Conservation (phyloP, 2,113 vertebrate species). For the Pipa parva region DNA sequence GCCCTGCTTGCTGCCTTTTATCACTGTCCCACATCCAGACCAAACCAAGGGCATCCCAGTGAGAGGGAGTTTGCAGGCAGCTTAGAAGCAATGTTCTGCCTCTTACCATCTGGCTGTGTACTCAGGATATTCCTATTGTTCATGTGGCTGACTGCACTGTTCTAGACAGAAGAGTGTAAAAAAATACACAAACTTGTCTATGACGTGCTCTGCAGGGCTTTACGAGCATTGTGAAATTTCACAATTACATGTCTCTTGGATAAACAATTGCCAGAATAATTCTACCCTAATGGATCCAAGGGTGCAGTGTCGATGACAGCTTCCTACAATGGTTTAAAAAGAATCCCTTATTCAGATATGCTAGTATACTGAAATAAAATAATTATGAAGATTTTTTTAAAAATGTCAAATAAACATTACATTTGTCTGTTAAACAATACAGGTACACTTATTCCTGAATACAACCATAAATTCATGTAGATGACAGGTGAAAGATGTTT, state of each 20-base stretch:
- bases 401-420: too few species aligned
- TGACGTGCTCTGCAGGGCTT: slow-evolving; percentile 5
- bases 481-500: too few species aligned
- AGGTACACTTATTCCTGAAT: too few species aligned
- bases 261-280: slow-evolving; percentile 12
- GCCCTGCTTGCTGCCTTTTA: slow-evolving; percentile 26
- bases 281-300: neutral
- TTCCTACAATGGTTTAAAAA: too few species aligned
- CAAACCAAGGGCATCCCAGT: slow-evolving; percentile 30
- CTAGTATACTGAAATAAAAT: too few species aligned
- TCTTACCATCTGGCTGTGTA: slow-evolving; percentile 24
- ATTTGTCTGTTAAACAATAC: too few species aligned
- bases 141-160: slow-evolving; percentile 16
- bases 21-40: slow-evolving; percentile 22
- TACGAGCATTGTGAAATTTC: slow-evolving; percentile 7
- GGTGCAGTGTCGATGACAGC: too few species aligned
- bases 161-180: slow-evolving; percentile 16
- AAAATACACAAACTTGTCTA: neutral
- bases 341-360: too few species aligned
- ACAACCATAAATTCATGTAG: too few species aligned
- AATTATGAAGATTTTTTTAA: too few species aligned
- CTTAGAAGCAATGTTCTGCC: slow-evolving; percentile 4
- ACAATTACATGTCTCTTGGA: slow-evolving; percentile 5
- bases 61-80: slow-evolving; percentile 9
- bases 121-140: slow-evolving; percentile 7